phyloP scores from a whole-genome alignment of 30 jellyfish, hydroid and myxozoan genomes.

The Hydra vulgaris region DNA sequence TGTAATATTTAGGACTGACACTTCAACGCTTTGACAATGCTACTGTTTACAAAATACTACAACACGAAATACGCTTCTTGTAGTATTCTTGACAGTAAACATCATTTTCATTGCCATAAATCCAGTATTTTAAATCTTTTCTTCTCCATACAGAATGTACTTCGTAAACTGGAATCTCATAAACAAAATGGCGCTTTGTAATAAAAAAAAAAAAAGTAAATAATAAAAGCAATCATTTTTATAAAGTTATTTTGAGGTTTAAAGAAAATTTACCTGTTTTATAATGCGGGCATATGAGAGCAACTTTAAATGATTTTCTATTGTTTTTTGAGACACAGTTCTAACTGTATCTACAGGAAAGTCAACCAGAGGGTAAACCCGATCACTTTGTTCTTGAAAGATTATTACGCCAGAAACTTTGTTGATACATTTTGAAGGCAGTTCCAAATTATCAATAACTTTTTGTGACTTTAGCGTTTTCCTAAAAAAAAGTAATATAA shows the following conservation, averaged over 20 bases:
- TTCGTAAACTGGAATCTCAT: conserved; percentile 81
- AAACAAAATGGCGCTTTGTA: conserved; percentile 57
- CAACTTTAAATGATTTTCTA: conserved; percentile 32
- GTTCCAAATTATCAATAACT: conserved; percentile 44
- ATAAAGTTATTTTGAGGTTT: too few relatives aligned
- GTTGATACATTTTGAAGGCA: conserved; percentile 57
- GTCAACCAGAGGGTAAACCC: conserved; percentile 74
- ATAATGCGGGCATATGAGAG: conserved; percentile 34
- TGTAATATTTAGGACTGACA: too few relatives aligned
- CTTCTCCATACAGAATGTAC: conserved; percentile 56
- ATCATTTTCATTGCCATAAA: conserved; percentile 65
- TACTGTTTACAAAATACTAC: conserved; percentile 19
- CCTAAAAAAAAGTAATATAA: conserved; percentile 32
- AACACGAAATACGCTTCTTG: conserved; percentile 72
- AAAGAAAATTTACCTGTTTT: conserved; percentile 47
- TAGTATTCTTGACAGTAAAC: conserved; percentile 87
- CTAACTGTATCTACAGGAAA: conserved; percentile 54
- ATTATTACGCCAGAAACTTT: conserved; percentile 50
- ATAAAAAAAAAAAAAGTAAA: not conserved
- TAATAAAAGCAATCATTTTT: not conserved
- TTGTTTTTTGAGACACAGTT: conserved; percentile 45
- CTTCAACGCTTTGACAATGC: too few relatives aligned
- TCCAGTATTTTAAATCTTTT: conserved; percentile 72
- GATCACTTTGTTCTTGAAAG: conserved; percentile 64
- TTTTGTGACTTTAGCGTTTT: conserved; percentile 40